phyloP scores from a whole-genome alignment of 1,140 invertebrate species.

The Drosophila teissieri region DNA sequence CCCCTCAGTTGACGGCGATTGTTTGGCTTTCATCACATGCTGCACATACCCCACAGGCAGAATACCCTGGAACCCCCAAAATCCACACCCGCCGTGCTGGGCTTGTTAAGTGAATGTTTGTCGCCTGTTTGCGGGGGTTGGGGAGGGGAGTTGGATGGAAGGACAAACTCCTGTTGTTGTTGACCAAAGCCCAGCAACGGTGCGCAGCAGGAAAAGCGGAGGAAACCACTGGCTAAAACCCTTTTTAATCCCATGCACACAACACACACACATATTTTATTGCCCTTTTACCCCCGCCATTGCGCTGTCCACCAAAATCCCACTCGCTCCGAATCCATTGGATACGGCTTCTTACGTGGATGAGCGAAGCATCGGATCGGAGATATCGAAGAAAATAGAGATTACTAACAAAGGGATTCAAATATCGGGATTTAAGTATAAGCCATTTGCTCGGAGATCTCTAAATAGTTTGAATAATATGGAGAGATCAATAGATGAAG shows the following conservation, averaged over 20 bases:
- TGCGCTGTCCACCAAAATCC: not conserved
- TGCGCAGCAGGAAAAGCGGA: conserved; percentile 13
- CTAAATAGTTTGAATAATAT: too few species aligned
- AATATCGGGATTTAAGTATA: too few species aligned
- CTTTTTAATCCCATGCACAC: conserved; percentile 68
- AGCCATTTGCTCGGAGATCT: too few species aligned
- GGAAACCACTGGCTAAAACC: conserved; percentile 66
- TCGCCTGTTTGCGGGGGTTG: conserved; percentile 20
- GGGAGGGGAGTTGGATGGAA: not conserved
- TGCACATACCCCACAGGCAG: conserved; percentile 12
- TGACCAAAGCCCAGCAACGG: conserved; percentile 37
- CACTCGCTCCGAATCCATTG: not conserved
- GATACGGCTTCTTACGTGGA: not conserved
- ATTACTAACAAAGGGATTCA: too few species aligned
- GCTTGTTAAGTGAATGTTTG: conserved; percentile 51
- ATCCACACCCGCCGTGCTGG: conserved; percentile 6
- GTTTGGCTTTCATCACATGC: conserved; percentile 40
- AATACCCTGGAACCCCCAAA: not conserved
- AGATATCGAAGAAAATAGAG: not conserved
- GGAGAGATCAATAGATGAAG: too few species aligned
- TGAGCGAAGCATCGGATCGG: not conserved
- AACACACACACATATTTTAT: conserved; percentile 73
- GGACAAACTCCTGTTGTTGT: conserved; percentile 38
- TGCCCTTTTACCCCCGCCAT: conserved; percentile 24
- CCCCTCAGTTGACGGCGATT: conserved; percentile 8